phyloP scores from a whole-genome alignment of 2,797 vertebrate species.

The Alosa sapidissima region DNA sequence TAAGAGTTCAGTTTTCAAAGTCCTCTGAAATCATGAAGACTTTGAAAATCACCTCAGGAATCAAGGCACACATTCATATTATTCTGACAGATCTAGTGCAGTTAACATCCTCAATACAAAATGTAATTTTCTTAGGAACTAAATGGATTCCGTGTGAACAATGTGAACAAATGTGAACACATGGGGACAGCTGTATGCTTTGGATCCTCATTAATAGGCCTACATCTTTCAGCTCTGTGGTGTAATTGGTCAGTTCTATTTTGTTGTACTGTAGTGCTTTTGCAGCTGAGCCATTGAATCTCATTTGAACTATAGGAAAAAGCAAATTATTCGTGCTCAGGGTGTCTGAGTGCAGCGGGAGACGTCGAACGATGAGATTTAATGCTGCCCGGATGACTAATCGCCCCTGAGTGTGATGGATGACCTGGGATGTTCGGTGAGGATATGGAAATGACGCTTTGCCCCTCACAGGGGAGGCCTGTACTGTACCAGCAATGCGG shows the following conservation, averaged over 20 bases:
- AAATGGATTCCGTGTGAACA: background rate
- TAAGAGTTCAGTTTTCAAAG: background rate
- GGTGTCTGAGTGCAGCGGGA: slow-evolving; percentile 4
- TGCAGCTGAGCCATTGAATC: background rate
- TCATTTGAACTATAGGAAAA: background rate
- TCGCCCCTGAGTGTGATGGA: slow-evolving; percentile 37
- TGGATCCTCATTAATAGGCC: background rate
- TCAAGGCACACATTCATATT: background rate
- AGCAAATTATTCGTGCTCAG: background rate
- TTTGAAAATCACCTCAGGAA: background rate
- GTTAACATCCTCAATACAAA: background rate
- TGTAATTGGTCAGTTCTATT: slow-evolving; percentile 11
- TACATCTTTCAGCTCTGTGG: background rate
- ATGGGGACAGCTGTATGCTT: background rate
- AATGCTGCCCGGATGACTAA: slow-evolving; percentile 29
- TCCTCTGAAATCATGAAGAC: background rate
- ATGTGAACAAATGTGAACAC: background rate
- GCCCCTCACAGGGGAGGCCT: slow-evolving; percentile 25
- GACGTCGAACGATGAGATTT: slow-evolving; percentile 7
- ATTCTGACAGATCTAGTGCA: background rate
- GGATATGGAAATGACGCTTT: slow-evolving; percentile 48
- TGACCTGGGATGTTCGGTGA: slow-evolving; percentile 36
- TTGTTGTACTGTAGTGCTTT: background rate
- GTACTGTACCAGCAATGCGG: slow-evolving; percentile 40
- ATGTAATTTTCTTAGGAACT: background rate